phyloP scores from a whole-genome alignment of 2,113 vertebrate genomes.

The Podocnemis expansa region DNA sequence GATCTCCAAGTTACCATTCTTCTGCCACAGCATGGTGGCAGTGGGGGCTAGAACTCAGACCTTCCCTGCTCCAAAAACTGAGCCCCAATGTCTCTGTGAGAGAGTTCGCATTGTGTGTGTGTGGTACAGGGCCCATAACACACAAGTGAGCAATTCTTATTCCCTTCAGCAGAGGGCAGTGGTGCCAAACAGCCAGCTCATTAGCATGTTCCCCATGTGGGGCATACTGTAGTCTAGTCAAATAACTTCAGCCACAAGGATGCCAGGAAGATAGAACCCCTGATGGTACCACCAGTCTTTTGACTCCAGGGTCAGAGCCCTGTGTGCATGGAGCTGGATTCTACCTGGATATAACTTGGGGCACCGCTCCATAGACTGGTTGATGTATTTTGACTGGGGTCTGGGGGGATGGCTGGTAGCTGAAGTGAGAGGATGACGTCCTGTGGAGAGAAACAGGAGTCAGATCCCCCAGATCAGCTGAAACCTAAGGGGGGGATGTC shows the following conservation, averaged over 20 bases:
- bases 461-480: neutral
- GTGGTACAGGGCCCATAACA: neutral
- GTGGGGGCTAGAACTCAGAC: neutral
- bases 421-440: neutral
- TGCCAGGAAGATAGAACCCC: neutral
- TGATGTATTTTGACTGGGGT: neutral
- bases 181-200: neutral
- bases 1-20: neutral
- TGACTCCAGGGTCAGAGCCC: neutral
- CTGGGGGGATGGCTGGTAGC: neutral
- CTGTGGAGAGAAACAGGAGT: neutral
- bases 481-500: neutral
- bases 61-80: neutral
- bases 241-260: neutral
- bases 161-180: neutral
- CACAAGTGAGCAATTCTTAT: neutral
- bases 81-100: neutral
- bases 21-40: neutral
- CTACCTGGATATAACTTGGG: neutral
- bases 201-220: neutral
- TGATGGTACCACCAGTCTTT: neutral
- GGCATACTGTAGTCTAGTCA: neutral
- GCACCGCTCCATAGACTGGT: neutral
- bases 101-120: neutral
- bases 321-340: neutral